Base-by-base conservation (phyloP, 2,888 invertebrate genomes). In the Cosmia trapezina region DNA sequence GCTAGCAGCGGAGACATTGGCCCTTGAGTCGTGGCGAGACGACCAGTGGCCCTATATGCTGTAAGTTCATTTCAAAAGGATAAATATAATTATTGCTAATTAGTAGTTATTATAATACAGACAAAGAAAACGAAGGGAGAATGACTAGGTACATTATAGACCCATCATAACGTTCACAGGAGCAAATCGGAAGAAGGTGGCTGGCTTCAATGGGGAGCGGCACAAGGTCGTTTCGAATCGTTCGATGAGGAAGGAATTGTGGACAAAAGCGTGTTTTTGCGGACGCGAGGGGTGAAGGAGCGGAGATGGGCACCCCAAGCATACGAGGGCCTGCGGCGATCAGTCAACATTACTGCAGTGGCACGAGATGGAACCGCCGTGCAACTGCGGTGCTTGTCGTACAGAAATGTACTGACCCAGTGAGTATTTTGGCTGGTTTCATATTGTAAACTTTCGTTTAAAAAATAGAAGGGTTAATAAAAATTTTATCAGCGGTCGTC, bases 171-270 rank as follows among this genome's bases (percentile, higher is more conserved):
- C 5, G 28, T 45, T 76, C n/a, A 37, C 41, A 96, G 96, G 79
- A 91, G 89, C 59, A 91, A 92, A 82, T 89, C 92, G 69, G 91
- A 92, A 2, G 91, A 94, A 59, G 92, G 92, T 5, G 97, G 97
- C 64, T 97, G 97, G 91, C 94, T 97, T 78, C 97, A 97, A 87
- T 97, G 96, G 93, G 98, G 98, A 7, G 93, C 96, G 0, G 87
- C 97, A 28, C 95, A 96, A 79, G 98, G 98, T 0, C 96, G 96
- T 28, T 89, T 97, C 72, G 94, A 93, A 68, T 91, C 96, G 0
- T 96, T 93, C 73, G 91, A 95, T 63, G 91, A 90, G 2, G 87
- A 93, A 47, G 96, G 95, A 37, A 89, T 90, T 49, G 80, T 89
- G 5, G 90, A 90, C 9, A 86, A 80, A 83, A 89, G 88, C 88